Base-by-base conservation (phyloP, 2,888 invertebrate species). In the Chloroclysta siterata region DNA sequence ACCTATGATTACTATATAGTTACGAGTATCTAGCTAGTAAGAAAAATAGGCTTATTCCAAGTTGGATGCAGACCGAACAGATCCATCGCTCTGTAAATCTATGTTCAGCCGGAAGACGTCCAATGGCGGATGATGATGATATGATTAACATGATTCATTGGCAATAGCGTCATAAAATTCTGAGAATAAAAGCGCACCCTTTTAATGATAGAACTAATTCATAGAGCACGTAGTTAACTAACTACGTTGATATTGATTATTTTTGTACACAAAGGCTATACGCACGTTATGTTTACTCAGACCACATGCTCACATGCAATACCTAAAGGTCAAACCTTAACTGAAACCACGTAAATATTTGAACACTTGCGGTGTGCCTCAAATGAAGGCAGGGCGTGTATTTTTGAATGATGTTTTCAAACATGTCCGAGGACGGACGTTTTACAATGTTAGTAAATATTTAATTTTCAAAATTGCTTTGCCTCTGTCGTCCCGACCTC, bases 311-410 rank as follows among this genome's bases (percentile, higher is more conserved):
- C 48, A 57, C 56, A 62, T 56, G 61, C 53, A 50, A 44, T 46
- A 53, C 48, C 46, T 66, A 78, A 76, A 84, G 83, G 81, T 82
- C 79, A 76, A 77, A 68, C 77, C 74, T 74, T 73, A 77, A 75
- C 71, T 69, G 70, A 67, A 73, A 67, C 71, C 66, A 76, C 75
- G 75, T 81, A 77, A 84, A 84, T 84, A 82, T 78, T 85, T 82
- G 71, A 83, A 66, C 69, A 67, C 59, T 71, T 69, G 72, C 62
- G 74, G 72, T 70, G 66, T 76, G 72, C 75, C 76, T 71, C 69
- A 76, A 82, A 79, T 75, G 74, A 76, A 74, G 61, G 55, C 57
- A 60, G 60, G 14, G 53, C 71, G 72, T 73, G 72, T 75, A 72
- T 70, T 72, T 56, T 72, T 71, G 69, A 72, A 52, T 73, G 69